A percentile compares a stretch with the other conserved stretches of the same genome.
phyloP scores from a whole-genome alignment of 2,888 invertebrate species.

The Chrysolina haemoptera region DNA sequence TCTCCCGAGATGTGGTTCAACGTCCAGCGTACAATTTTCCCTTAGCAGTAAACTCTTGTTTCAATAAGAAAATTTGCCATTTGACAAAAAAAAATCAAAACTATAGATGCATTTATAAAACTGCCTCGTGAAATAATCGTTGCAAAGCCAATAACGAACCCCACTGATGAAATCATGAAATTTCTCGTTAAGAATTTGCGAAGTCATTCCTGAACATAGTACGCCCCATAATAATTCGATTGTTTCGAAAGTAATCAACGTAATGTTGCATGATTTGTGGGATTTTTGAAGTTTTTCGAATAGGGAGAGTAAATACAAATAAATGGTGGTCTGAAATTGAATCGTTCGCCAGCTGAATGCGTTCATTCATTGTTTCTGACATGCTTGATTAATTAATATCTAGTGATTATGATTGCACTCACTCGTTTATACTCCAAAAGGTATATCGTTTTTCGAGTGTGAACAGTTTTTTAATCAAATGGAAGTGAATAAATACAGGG shows the following conservation, averaged over 20 bases:
- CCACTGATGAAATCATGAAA: conserved; percentile 3
- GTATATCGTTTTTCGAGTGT: not conserved
- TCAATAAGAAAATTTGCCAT: too few relatives aligned
- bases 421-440: not conserved
- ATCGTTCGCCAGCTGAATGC: conserved; percentile 36
- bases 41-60: too few relatives aligned
- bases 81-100: too few relatives aligned
- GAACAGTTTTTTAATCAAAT: too few relatives aligned
- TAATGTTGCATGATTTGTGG: conserved; percentile 53
- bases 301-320: conserved; percentile 25
- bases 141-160: conserved; percentile 3
- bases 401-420: conserved; percentile 4
- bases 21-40: too few relatives aligned
- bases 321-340: conserved; percentile 37
- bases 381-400: conserved; percentile 29
- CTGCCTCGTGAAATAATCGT: too few relatives aligned
- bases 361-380: conserved; percentile 33
- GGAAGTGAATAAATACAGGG: too few relatives aligned
- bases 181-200: conserved; percentile 29
- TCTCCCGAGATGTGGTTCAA: too few relatives aligned
- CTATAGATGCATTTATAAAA: not conserved
- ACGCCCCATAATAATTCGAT: conserved; percentile 47
- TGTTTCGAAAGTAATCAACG: conserved; percentile 49
- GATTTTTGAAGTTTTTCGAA: conserved; percentile 40
- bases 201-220: conserved; percentile 43